Conservation (phyloP, 2,113 vertebrate genomes). For the Muscicapa adusta region DNA sequence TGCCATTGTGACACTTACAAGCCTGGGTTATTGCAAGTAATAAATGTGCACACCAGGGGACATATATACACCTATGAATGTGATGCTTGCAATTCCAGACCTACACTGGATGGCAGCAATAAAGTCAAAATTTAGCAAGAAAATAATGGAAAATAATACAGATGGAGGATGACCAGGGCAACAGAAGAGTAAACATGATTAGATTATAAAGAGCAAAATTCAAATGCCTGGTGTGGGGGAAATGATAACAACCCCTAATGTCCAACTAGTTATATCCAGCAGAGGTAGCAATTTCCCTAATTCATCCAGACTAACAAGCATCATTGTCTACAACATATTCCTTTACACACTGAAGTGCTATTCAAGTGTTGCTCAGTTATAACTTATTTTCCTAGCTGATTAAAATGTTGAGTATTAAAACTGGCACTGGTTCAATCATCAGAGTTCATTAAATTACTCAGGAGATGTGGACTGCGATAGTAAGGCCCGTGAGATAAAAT, state of each 20-base stretch:
- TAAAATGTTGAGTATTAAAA: constrained; percentile 56
- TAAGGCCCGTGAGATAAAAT: constrained; percentile 50
- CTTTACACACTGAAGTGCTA: background rate
- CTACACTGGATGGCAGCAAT: background rate
- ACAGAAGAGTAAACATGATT: background rate
- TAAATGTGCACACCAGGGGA: background rate
- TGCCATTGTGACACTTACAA: background rate
- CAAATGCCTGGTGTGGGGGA: background rate
- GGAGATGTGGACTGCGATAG: constrained; percentile 25
- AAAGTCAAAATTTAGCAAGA: background rate
- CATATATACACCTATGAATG: background rate
- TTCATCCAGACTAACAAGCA: background rate
- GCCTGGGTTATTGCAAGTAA: background rate
- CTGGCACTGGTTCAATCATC: constrained; percentile 40
- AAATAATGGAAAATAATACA: background rate
- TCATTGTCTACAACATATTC: background rate
- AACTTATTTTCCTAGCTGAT: constrained; percentile 48
- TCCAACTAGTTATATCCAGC: background rate
- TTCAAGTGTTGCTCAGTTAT: constrained; percentile 31
- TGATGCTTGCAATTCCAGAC: background rate
- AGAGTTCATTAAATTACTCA: constrained; percentile 47
- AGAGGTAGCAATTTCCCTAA: constrained; percentile 4
- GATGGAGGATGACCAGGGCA: background rate
- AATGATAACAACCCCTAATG: background rate
- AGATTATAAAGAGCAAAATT: background rate